Percentiles rank a stretch among this genome's conserved stretches.
Evolutionary conservation across 1,140 invertebrate genomes (phyloP).

Genomic region (Drosophila willistoni): DNA sequence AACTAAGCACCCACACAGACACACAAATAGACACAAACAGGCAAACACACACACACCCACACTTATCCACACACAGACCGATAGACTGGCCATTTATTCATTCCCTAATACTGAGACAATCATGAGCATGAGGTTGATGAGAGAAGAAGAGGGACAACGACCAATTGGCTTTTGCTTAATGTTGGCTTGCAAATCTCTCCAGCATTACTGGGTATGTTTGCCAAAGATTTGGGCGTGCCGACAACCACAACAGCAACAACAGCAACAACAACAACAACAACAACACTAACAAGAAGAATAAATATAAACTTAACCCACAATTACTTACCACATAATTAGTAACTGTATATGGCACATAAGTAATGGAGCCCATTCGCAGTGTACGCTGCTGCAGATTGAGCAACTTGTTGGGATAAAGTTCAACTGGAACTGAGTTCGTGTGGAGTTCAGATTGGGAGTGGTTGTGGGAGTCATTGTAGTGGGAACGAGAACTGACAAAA

Average conservation of each 20-base stretch:
- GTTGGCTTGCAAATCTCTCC: slow-evolving; percentile 71
- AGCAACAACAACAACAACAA: slow-evolving; percentile 35
- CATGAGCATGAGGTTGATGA: slow-evolving; percentile 50
- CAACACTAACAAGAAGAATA: slow-evolving; percentile 60
- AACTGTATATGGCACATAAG: slow-evolving; percentile 82
- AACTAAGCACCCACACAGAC: slow-evolving; percentile 46
- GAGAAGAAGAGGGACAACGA: slow-evolving; percentile 23
- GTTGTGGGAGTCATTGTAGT: neutral
- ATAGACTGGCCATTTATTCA: slow-evolving; percentile 70
- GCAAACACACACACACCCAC: slow-evolving; percentile 13
- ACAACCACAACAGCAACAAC: slow-evolving; percentile 46
- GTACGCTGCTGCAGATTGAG: slow-evolving; percentile 69
- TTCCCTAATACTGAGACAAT: slow-evolving; percentile 64
- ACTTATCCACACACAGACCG: slow-evolving; percentile 15
- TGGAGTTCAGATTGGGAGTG: too few species aligned
- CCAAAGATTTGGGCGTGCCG: slow-evolving; percentile 20
- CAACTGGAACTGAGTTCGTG: slow-evolving; percentile 29
- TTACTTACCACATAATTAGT: slow-evolving; percentile 83
- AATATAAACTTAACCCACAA: slow-evolving; percentile 82
- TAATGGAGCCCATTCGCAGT: slow-evolving; percentile 71
- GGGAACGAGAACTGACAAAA: slow-evolving; percentile 50
- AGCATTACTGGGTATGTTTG: slow-evolving; percentile 55
- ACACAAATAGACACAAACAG: slow-evolving; percentile 16
- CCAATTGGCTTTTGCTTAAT: slow-evolving; percentile 78
- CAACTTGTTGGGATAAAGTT: slow-evolving; percentile 83